A percentile compares a stretch with the other conserved stretches of the same genome.
phyloP scores from a whole-genome alignment of 2,113 vertebrate genomes.

The Peromyscus maniculatus region DNA sequence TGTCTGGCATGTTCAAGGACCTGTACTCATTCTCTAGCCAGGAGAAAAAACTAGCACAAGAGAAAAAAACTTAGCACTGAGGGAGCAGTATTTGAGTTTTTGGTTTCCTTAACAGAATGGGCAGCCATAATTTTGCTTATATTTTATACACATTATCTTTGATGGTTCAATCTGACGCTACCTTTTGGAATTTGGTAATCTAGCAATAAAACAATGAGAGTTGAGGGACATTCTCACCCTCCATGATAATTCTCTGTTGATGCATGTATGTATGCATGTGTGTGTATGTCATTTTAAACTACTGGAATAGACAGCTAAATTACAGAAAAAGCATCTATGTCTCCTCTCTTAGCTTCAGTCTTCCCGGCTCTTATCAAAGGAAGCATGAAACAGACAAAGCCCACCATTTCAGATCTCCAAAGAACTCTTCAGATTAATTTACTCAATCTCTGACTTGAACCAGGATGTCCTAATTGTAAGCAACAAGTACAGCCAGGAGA shows the following conservation, averaged over 20 bases:
- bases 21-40: background rate
- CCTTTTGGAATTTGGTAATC: conserved; percentile 29
- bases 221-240: background rate
- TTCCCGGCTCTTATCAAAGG: conserved; percentile 35
- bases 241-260: background rate
- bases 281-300: conserved; percentile 18
- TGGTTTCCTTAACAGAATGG: background rate
- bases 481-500: background rate
- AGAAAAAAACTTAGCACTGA: background rate
- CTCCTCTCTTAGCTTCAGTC: background rate
- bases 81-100: background rate
- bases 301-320: background rate
- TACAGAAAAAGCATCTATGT: background rate
- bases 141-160: background rate
- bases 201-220: background rate
- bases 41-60: no score
- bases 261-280: background rate
- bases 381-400: background rate
- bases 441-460: conserved; percentile 30
- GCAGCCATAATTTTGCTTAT: background rate
- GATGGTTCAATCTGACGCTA: background rate
- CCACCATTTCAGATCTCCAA: conserved; percentile 42
- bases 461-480: conserved; percentile 13
- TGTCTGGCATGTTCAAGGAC: background rate
- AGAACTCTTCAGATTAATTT: conserved; percentile 24